Percentiles rank a stretch among this genome's conserved stretches.
phyloP scores from a whole-genome alignment of 2,113 vertebrate species.

The Amazona vittata region DNA sequence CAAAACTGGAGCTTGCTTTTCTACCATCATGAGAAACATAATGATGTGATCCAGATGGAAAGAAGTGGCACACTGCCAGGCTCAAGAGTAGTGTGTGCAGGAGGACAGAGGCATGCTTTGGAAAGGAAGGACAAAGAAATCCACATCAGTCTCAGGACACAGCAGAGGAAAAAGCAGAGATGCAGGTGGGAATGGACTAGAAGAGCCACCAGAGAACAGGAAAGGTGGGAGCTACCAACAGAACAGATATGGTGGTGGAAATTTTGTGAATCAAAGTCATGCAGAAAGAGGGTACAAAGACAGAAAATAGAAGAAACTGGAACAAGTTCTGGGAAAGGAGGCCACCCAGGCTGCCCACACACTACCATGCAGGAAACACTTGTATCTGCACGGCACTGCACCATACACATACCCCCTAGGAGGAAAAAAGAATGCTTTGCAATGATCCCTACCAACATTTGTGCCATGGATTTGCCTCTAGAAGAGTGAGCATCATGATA shows the following conservation, averaged over 20 bases:
- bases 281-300: not conserved
- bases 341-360: not conserved
- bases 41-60: not conserved
- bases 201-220: not conserved
- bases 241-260: not conserved
- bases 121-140: not conserved
- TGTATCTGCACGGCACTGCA: not conserved
- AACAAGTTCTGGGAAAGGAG: not conserved
- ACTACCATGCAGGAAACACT: not conserved
- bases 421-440: not conserved
- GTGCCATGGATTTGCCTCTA: not conserved
- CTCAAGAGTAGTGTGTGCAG: not conserved
- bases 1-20: not conserved
- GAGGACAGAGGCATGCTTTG: not conserved
- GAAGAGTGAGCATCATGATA: not conserved
- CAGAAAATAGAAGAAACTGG: not conserved
- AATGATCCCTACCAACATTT: not conserved
- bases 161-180: not conserved
- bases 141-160: not conserved
- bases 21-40: not conserved
- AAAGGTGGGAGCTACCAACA: not conserved
- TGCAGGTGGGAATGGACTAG: not conserved
- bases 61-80: not conserved
- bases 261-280: not conserved
- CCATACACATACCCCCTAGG: accelerated